Evolutionary conservation across 2,113 vertebrate species (phyloP).

Genomic region (Talpa occidentalis): DNA sequence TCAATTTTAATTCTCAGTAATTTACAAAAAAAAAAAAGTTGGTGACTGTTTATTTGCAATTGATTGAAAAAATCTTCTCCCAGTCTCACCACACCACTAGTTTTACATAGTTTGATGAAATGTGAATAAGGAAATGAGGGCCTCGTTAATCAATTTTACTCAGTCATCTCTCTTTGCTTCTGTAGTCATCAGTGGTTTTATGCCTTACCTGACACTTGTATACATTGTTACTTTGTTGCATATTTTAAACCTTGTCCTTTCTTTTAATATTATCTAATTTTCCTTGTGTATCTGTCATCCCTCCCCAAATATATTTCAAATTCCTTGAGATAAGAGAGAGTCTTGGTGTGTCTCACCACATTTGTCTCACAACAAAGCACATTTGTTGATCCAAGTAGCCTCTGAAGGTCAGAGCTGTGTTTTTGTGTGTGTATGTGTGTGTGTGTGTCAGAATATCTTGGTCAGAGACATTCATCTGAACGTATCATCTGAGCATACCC

Average conservation of each 20-base stretch:
- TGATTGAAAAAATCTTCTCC: constrained; percentile 2
- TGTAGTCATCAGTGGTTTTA: background rate
- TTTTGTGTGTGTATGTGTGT: background rate
- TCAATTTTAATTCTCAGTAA: background rate
- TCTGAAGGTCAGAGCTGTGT: background rate
- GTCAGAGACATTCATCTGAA: background rate
- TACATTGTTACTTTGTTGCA: background rate
- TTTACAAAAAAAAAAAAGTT: background rate
- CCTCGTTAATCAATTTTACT: background rate
- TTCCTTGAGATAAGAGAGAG: background rate
- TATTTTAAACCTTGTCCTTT: background rate
- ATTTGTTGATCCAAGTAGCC: background rate
- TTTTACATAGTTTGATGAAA: background rate
- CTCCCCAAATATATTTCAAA: background rate
- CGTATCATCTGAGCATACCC: background rate
- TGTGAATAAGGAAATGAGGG: background rate
- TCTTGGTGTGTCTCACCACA: too few relatives aligned
- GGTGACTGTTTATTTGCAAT: background rate
- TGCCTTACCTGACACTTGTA: background rate
- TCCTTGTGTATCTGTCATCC: background rate
- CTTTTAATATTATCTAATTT: background rate
- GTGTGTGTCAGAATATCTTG: fast-evolving
- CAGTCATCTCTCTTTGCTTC: background rate
- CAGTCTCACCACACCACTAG: background rate
- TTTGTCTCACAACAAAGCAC: too few relatives aligned